Conservation (phyloP, 1,140 invertebrate genomes). For the Gryon sp. region DNA sequence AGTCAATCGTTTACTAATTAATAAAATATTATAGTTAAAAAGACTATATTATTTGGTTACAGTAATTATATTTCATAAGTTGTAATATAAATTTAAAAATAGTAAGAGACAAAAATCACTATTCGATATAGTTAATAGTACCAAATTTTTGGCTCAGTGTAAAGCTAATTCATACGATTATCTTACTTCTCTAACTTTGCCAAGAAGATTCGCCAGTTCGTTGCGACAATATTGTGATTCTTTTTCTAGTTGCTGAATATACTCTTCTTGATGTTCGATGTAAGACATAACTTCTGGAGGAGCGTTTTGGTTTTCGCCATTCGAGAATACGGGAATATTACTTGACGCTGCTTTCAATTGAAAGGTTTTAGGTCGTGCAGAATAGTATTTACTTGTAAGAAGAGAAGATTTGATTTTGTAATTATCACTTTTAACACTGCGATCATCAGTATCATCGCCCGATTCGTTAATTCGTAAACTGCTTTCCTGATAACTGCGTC, state of each 20-base stretch:
- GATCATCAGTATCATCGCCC: slow-evolving; percentile 69
- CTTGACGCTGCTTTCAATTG: slow-evolving; percentile 18
- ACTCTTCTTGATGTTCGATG: slow-evolving; percentile 90
- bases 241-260: slow-evolving; percentile 89
- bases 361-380: slow-evolving; percentile 27
- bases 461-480: slow-evolving; percentile 67
- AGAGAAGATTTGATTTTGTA: slow-evolving; percentile 48
- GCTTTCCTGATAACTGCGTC: slow-evolving; percentile 61
- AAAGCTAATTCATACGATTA: background rate
- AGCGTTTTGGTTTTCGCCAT: slow-evolving; percentile 51
- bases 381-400: slow-evolving; percentile 45
- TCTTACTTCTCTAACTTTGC: slow-evolving; percentile 87
- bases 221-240: slow-evolving; percentile 89
- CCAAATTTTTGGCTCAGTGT: too few species aligned
- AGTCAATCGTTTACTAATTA: too few species aligned
- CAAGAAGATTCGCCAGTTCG: slow-evolving; percentile 85
- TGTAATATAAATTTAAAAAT: too few species aligned
- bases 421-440: slow-evolving; percentile 68
- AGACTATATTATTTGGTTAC: too few species aligned
- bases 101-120: too few species aligned
- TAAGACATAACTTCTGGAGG: slow-evolving; percentile 84
- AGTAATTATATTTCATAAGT: too few species aligned
- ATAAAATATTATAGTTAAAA: too few species aligned
- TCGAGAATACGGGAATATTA: slow-evolving; percentile 22
- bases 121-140: too few species aligned